Conservation (phyloP, 2,797 vertebrate species). For the Fratercula arctica region DNA sequence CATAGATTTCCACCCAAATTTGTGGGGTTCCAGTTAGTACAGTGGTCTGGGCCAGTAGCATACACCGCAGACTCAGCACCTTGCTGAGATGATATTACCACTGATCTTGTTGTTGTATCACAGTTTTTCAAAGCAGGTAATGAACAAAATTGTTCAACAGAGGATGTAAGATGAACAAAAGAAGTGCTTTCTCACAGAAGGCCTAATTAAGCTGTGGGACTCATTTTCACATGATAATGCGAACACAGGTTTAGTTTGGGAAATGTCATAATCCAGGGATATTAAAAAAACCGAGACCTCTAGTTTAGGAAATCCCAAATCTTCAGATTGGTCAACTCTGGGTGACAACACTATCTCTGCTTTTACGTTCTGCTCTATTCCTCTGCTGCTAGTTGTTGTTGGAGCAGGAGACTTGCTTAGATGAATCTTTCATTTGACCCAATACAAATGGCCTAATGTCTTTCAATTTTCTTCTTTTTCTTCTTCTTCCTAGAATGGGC, state of each 20-base stretch:
- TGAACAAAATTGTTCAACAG: background rate
- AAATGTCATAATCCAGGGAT: background rate
- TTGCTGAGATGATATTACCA: background rate
- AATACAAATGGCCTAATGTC: background rate
- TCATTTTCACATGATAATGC: background rate
- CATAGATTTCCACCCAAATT: background rate
- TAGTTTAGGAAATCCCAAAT: background rate
- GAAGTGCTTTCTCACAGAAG: background rate
- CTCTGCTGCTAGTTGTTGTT: background rate
- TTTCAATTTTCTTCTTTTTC: background rate
- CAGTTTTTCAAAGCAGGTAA: background rate
- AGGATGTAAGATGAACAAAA: background rate
- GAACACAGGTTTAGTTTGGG: background rate
- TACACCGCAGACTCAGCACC: background rate
- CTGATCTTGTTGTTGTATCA: background rate
- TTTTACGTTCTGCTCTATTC: background rate
- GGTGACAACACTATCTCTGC: background rate
- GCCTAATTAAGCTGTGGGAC: background rate
- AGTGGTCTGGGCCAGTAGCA: background rate
- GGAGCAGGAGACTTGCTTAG: background rate
- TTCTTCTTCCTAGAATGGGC: background rate
- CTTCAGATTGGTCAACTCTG: background rate
- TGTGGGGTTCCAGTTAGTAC: background rate
- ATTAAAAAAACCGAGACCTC: background rate
- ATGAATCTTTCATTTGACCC: background rate